Conservation (phyloP, 2,113 vertebrate genomes). For the Dunckerocampus dactyliophorus region DNA sequence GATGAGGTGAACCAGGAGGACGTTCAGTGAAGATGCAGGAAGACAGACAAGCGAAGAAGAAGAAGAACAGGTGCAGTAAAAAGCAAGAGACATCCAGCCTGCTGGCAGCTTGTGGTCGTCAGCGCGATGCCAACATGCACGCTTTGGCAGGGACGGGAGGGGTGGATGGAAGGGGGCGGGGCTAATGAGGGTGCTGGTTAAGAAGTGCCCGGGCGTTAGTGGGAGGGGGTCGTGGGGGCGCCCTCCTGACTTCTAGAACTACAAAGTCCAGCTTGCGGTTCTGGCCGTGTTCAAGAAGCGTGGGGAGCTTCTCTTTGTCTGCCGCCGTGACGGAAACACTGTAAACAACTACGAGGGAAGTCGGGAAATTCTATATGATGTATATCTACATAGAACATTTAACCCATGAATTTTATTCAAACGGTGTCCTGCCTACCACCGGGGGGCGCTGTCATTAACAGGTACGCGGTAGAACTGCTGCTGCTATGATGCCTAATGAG, state of each 20-base stretch:
- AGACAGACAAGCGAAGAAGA: background rate
- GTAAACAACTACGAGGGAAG: too few species aligned
- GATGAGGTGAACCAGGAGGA: too few species aligned
- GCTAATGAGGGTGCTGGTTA: too few species aligned
- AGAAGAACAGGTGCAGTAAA: conserved; percentile 42
- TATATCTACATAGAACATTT: too few species aligned
- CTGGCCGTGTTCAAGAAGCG: background rate
- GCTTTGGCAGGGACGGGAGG: too few species aligned
- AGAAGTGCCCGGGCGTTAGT: background rate
- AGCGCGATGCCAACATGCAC: background rate
- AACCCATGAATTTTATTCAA: too few species aligned
- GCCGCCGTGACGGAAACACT: background rate
- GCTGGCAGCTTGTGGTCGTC: conserved; percentile 25
- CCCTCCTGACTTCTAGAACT: background rate
- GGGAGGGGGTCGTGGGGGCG: too few species aligned
- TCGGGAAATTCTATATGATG: too few species aligned
- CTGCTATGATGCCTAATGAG: background rate
- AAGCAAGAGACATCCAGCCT: conserved; percentile 63
- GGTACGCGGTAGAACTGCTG: too few species aligned
- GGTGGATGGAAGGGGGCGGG: background rate
- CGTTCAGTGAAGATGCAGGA: background rate
- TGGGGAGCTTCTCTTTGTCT: background rate
- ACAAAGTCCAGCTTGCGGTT: background rate
- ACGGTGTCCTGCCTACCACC: too few species aligned
- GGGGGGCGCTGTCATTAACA: background rate